These are phyloP conservation scores for Elephantulus edwardii DNA, from an alignment of 2,113 vertebrate genomes.

Conservation along the genomic window DNA sequence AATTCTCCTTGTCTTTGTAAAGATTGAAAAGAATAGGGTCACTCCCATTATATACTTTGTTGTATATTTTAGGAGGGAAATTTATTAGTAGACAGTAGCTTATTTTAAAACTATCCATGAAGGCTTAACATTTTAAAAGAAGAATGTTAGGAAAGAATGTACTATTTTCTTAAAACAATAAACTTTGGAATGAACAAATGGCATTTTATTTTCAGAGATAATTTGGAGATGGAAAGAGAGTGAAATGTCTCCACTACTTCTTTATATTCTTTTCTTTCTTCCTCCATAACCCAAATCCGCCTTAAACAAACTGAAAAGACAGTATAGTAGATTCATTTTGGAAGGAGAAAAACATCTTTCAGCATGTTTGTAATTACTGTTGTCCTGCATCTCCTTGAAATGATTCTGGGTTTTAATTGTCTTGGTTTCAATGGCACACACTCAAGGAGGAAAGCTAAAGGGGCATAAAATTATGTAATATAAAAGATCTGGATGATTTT, in stretches of 20 bases:
- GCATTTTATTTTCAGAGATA: conserved; percentile 52
- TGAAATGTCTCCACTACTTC: background rate
- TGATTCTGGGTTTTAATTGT: background rate
- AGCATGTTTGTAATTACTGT: background rate
- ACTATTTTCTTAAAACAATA: conserved; percentile 72
- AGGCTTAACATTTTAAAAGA: conserved; percentile 51
- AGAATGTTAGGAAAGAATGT: conserved; percentile 22
- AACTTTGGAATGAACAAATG: conserved; percentile 64
- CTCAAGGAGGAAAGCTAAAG: background rate
- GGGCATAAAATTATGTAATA: background rate
- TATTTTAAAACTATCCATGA: conserved; percentile 31
- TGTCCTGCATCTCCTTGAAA: background rate
- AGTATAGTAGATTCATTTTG: background rate
- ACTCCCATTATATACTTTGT: background rate
- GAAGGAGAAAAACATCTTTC: background rate
- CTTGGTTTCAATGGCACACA: background rate
- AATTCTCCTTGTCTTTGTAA: background rate
- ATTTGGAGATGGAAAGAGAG: conserved; percentile 43
- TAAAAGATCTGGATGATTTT: background rate
- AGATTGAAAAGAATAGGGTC: conserved; percentile 25
- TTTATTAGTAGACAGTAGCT: conserved; percentile 40
- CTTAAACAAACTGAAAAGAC: background rate
- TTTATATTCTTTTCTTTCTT: background rate
- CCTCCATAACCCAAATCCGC: background rate
- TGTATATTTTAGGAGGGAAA: conserved; percentile 33